Evolutionary conservation across 2,888 invertebrate species (phyloP), one percentile per base, ranked within the genome.

Genomic region (Anticlea derivata): DNA sequence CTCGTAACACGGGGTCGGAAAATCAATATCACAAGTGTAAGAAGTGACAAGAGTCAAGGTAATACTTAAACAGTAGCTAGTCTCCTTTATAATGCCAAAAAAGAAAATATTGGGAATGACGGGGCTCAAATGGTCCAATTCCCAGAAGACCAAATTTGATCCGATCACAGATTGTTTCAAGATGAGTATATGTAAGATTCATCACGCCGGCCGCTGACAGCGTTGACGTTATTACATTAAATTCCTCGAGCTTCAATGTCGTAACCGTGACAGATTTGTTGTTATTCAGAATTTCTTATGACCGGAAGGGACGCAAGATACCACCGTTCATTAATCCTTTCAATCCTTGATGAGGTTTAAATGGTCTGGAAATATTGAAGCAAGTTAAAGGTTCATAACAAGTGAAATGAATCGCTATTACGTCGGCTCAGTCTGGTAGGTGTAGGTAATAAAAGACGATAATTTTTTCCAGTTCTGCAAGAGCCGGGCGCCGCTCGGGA

Each of bases 391-490:
- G 63, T 61, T 63, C 62, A 68, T 58, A 62, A 60, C 60, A 66
- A 65, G 65, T 66, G 61, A 66, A 69, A 68, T 70, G 64, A 70
- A 74, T 68, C 67, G 68, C 56, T 66, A 65, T 64, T 72, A 67
- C 69, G 66, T 69, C 68, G 62, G 60, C 63, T 54, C 54, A 59
- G 58, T 66, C 64, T 58, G 65, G 60, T 68, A 72, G 71, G 73
- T 70, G 64, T 66, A 66, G 70, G 74, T 73, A 73, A 78, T 76
- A 76, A 74, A 70, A 77, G 68, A 75, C 68, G 75, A 67, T 68
- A 73, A 72, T 77, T 73, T 64, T n/a, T 59, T 79, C 85, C 79
- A 86, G 85, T 85, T 82, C 77, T 61, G 76, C 81, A 75, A 80
- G 78, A 80, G 74, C 74, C 63, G 68, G 65, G n/a, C n/a, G n/a